Evolutionary conservation across 2,797 vertebrate genomes (phyloP).

Genomic region (Karalla daura): DNA sequence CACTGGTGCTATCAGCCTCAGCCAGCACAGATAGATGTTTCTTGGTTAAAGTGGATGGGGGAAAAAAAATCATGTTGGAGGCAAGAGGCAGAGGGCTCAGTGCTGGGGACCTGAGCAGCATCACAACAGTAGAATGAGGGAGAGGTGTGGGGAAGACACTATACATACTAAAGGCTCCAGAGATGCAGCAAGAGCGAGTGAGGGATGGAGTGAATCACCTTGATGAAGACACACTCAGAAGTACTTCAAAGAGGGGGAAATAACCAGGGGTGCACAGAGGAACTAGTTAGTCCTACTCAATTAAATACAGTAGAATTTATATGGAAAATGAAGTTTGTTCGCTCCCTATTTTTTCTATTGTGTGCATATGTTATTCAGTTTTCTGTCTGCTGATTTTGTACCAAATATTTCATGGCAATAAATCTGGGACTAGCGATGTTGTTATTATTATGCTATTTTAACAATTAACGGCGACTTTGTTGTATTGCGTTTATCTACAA

Average conservation of each 20-base stretch:
- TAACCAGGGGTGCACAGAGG: not conserved
- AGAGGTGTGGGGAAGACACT: slow-evolving; percentile 28
- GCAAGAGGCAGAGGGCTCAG: not conserved
- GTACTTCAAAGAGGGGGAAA: slow-evolving; percentile 4
- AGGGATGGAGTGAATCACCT: slow-evolving; percentile 3
- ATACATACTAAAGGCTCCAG: slow-evolving; percentile 4
- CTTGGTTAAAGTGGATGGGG: too few relatives aligned
- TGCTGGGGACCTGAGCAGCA: slow-evolving; percentile 10
- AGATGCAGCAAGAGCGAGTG: slow-evolving; percentile 9
- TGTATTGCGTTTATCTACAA: slow-evolving; percentile 8
- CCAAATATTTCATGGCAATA: not conserved
- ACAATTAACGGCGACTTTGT: not conserved
- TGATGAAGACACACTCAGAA: not conserved
- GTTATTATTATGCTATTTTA: not conserved
- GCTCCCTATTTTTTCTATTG: too few relatives aligned
- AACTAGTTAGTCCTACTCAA: too few relatives aligned
- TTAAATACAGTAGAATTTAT: too few relatives aligned
- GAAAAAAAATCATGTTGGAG: not conserved
- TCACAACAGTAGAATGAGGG: not conserved
- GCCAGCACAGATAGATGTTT: not conserved
- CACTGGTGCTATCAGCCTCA: not conserved
- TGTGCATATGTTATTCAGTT: too few relatives aligned
- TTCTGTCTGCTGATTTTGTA: not conserved
- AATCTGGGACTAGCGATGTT: not conserved
- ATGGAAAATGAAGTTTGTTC: too few relatives aligned